Conservation (phyloP, 35 echinoderm and acorn worm species). For the Ptychodera flava region DNA sequence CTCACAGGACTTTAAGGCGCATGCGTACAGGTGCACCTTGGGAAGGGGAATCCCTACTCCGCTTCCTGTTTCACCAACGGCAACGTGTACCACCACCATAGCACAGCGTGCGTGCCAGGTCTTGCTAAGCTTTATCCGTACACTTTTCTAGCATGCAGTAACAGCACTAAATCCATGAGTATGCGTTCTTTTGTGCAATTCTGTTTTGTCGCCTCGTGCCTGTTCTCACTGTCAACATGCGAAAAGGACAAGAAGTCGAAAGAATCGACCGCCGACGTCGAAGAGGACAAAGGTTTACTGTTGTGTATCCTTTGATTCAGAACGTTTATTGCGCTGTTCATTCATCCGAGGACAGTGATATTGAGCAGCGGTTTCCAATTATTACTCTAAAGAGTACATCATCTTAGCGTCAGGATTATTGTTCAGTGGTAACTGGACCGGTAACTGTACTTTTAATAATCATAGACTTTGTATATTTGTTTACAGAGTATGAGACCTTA, state of each 20-base stretch:
- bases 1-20: no score
- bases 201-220: not conserved
- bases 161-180: not conserved
- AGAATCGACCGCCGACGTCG: not conserved
- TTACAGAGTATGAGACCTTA: no score
- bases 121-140: no score
- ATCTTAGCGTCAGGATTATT: no score
- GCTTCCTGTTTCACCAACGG: not conserved
- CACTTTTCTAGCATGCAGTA: not conserved
- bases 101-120: not conserved
- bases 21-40: not conserved
- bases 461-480: no score
- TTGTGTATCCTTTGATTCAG: slow-evolving; percentile 1
- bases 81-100: not conserved
- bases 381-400: no score
- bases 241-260: not conserved
- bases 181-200: not conserved
- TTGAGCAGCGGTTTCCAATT: no score
- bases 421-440: no score
- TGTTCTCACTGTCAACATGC: not conserved
- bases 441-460: no score
- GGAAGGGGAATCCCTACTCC: not conserved
- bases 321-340: no score
- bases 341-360: no score
- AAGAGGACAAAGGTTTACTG: not conserved